Evolutionary conservation across 2,888 invertebrate species (phyloP).

Genomic region (Stratiomys singularior): DNA sequence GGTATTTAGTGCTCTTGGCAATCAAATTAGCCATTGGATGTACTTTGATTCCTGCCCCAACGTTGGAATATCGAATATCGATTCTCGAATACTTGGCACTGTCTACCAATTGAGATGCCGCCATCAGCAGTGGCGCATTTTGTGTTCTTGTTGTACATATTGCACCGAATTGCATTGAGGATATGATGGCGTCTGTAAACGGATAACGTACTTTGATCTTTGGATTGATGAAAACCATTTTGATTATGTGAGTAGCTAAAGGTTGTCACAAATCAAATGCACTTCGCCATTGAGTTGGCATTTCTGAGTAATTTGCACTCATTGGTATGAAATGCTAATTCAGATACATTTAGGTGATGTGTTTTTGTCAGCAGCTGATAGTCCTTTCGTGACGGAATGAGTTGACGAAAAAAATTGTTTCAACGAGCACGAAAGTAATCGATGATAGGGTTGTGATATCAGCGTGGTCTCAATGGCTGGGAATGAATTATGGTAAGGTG

Average conservation of each 20-base stretch:
- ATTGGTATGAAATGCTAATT: background rate
- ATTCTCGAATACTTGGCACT: conserved; percentile 9
- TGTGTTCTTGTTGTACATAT: conserved; percentile 3
- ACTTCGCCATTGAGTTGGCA: conserved; percentile 8
- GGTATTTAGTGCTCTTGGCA: conserved; percentile 37
- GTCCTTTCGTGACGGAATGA: too few species aligned
- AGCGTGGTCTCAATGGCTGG: too few species aligned
- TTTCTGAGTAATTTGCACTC: conserved; percentile 26
- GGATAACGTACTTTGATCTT: conserved; percentile 33
- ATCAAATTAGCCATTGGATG: background rate
- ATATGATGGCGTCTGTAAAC: conserved; percentile 10
- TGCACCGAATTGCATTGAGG: background rate
- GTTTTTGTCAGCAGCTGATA: too few species aligned
- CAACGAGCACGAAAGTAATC: too few species aligned
- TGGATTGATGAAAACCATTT: conserved; percentile 1
- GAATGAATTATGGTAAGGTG: too few species aligned
- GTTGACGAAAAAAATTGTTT: too few species aligned
- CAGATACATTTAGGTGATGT: too few species aligned
- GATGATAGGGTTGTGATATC: too few species aligned
- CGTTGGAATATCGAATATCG: conserved; percentile 16
- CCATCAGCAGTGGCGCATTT: background rate
- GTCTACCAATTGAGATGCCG: too few species aligned
- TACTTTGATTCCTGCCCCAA: background rate
- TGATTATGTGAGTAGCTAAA: background rate
- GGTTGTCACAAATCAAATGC: conserved; percentile 23